Percentiles rank a stretch among this genome's conserved stretches.
phyloP scores from a whole-genome alignment of 2,113 vertebrate genomes.

The Phodopus roborovskii region DNA sequence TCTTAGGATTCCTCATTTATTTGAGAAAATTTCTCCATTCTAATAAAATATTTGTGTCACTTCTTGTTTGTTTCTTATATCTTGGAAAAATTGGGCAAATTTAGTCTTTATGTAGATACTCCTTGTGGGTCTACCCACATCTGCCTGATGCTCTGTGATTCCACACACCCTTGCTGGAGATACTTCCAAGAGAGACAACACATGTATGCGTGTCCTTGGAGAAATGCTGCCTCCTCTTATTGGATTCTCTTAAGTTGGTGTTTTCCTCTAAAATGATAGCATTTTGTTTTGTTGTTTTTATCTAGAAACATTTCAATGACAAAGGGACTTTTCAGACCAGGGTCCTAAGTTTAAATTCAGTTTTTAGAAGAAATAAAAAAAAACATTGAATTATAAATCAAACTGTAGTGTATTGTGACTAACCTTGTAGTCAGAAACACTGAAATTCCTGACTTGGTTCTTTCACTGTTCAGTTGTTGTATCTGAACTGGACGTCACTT shows the following conservation, averaged over 20 bases:
- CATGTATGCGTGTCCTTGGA: not conserved
- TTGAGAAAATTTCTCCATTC: not conserved
- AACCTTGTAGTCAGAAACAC: not conserved
- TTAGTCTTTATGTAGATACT: not conserved
- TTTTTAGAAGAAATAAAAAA: not conserved
- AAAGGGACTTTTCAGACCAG: conserved; percentile 9
- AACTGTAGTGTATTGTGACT: not conserved
- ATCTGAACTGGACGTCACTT: not conserved
- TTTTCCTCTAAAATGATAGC: not conserved
- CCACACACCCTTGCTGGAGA: not conserved
- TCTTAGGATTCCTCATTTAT: not conserved
- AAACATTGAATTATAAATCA: not conserved
- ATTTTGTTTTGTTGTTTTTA: not conserved
- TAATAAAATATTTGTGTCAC: not conserved
- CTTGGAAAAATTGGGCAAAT: not conserved
- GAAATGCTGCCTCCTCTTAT: not conserved
- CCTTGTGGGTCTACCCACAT: not conserved
- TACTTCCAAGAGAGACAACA: not conserved
- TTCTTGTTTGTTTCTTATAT: not conserved
- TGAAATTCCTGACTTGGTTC: not conserved
- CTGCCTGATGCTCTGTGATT: not conserved
- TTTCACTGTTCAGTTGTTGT: not conserved
- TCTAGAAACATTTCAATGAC: not conserved
- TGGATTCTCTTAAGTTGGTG: not conserved
- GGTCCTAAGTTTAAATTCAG: not conserved